phyloP scores from a whole-genome alignment of 2,113 vertebrate species.

The Ancistrus triradiatus region DNA sequence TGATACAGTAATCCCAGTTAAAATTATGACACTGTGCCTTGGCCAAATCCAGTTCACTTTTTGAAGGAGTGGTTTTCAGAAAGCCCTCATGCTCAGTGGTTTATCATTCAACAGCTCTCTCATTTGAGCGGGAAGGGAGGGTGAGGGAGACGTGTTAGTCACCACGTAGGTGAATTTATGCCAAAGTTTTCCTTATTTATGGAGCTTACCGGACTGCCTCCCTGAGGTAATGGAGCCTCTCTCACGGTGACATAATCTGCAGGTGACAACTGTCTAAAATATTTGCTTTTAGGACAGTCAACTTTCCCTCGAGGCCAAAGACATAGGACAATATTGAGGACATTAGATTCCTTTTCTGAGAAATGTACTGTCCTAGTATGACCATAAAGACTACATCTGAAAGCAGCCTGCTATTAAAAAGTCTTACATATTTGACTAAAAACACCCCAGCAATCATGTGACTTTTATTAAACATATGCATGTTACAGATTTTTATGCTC shows the following conservation, averaged over 20 bases:
- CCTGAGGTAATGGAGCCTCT: constrained; percentile 1
- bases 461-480: no score
- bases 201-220: background rate
- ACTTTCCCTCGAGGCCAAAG: constrained; percentile 3
- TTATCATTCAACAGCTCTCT: constrained; percentile 14
- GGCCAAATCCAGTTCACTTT: background rate
- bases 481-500: no score
- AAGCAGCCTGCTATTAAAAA: background rate
- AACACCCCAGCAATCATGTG: no score
- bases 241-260: constrained; percentile 13
- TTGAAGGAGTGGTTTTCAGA: background rate
- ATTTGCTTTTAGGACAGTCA: background rate
- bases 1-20: constrained; percentile 9
- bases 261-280: background rate
- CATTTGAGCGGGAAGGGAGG: background rate
- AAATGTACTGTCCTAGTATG: background rate
- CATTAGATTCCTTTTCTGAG: background rate
- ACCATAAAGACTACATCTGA: background rate
- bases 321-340: background rate
- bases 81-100: constrained; percentile 1
- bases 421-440: background rate
- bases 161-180: constrained; percentile 11
- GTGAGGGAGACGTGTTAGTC: constrained; percentile 13
- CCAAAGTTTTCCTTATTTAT: constrained; percentile 11
- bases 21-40: background rate